Conservation (phyloP, 2,888 invertebrate genomes). For the Drosophila buzzatii region DNA sequence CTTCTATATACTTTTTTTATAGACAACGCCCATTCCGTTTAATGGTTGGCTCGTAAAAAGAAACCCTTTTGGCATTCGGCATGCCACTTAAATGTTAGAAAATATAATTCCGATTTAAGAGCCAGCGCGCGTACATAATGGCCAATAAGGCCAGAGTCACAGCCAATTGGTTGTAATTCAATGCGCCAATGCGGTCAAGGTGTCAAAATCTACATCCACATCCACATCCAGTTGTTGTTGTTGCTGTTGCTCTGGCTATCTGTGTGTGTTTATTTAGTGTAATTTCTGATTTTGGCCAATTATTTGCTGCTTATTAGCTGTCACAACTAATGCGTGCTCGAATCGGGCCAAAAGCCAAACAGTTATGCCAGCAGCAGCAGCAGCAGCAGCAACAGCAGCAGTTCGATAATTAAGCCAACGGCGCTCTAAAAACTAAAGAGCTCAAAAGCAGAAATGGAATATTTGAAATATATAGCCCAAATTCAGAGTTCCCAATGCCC, state of each 20-base stretch:
- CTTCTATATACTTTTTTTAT: conserved; percentile 14
- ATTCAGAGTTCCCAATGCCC: conserved; percentile 34
- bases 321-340: conserved; percentile 53
- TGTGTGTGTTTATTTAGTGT: conserved; percentile 35
- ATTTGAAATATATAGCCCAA: conserved; percentile 29
- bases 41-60: conserved; percentile 24
- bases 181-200: conserved; percentile 72
- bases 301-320: conserved; percentile 67
- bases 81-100: conserved; percentile 52
- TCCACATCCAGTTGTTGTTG: conserved; percentile 12
- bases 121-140: conserved; percentile 59
- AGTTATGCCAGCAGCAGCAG: conserved; percentile 55
- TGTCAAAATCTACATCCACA: conserved; percentile 53
- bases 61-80: conserved; percentile 60
- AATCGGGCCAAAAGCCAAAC: conserved; percentile 63
- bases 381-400: background rate
- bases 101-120: conserved; percentile 56
- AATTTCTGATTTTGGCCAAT: conserved; percentile 52
- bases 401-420: conserved; percentile 71
- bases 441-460: conserved; percentile 33
- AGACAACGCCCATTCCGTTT: conserved; percentile 20
- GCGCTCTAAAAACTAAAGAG: conserved; percentile 29
- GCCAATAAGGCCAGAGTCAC: conserved; percentile 64
- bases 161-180: conserved; percentile 57
- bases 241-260: conserved; percentile 21